phyloP scores from a whole-genome alignment of 2,888 invertebrate species.

The Drosophila nr. perissopoda region DNA sequence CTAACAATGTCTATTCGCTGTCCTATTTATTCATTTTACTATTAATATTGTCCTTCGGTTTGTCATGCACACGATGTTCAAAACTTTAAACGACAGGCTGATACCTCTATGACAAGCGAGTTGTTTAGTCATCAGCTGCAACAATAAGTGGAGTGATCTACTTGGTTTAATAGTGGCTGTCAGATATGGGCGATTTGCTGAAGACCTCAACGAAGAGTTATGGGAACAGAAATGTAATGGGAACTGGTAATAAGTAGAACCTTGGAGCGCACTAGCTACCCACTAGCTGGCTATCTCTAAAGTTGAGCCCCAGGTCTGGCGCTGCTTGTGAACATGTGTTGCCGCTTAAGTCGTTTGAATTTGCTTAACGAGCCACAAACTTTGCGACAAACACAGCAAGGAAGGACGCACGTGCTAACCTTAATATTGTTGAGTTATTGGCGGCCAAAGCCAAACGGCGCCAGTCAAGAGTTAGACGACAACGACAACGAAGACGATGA shows the following conservation, averaged over 20 bases:
- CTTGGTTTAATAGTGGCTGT: slow-evolving; percentile 70
- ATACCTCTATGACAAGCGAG: neutral
- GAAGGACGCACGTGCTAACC: slow-evolving; percentile 74
- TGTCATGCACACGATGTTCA: neutral
- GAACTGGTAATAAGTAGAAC: slow-evolving; percentile 18
- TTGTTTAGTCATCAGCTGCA: slow-evolving; percentile 18
- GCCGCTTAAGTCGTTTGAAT: slow-evolving; percentile 81
- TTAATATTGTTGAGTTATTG: slow-evolving; percentile 82
- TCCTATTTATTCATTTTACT: neutral
- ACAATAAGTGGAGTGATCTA: slow-evolving; percentile 45
- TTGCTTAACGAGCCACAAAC: slow-evolving; percentile 81
- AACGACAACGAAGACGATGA: slow-evolving; percentile 3
- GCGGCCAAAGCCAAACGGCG: slow-evolving; percentile 77
- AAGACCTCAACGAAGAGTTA: slow-evolving; percentile 58
- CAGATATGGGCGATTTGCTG: slow-evolving; percentile 68
- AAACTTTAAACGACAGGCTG: neutral
- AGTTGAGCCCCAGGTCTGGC: slow-evolving; percentile 14
- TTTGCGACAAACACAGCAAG: slow-evolving; percentile 75
- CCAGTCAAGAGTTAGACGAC: slow-evolving; percentile 74
- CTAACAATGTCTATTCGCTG: neutral
- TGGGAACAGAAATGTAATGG: slow-evolving; percentile 36
- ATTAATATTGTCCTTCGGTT: neutral
- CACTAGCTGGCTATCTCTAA: neutral
- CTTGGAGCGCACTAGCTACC: slow-evolving; percentile 12
- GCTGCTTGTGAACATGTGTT: slow-evolving; percentile 76